A percentile compares a stretch with the other conserved stretches of the same genome.
phyloP scores from a whole-genome alignment of 2,888 invertebrate species.

The Hybos culiciformis region DNA sequence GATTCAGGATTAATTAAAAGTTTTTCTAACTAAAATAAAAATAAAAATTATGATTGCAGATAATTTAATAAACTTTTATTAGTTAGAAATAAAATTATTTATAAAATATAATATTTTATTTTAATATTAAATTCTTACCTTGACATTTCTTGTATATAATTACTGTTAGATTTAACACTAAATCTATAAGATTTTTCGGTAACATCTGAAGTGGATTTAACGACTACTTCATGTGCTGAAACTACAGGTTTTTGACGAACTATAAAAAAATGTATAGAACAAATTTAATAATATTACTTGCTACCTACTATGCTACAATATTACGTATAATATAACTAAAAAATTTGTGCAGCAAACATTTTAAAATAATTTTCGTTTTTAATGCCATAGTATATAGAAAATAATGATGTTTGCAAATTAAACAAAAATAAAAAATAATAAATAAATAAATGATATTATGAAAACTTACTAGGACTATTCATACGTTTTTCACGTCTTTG shows the following conservation, averaged over 20 bases:
- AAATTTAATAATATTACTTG: slow-evolving; percentile 2
- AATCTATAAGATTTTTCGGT: slow-evolving; percentile 37
- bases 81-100: neutral
- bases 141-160: slow-evolving; percentile 40
- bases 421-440: too few species aligned
- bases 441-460: neutral
- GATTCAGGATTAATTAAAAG: too few species aligned
- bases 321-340: too few species aligned
- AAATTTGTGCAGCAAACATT: too few species aligned
- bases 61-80: too few species aligned
- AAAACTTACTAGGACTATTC: slow-evolving; percentile 31
- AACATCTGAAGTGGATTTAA: slow-evolving; percentile 15
- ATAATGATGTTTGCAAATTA: too few species aligned
- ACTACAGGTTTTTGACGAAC: slow-evolving; percentile 1
- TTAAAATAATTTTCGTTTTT: too few species aligned
- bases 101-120: neutral
- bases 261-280: neutral
- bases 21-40: too few species aligned
- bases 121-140: slow-evolving; percentile 25
- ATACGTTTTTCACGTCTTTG: slow-evolving; percentile 33
- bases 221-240: slow-evolving; percentile 20
- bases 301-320: too few species aligned
- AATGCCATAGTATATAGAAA: too few species aligned
- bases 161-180: slow-evolving; percentile 42
- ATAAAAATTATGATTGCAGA: too few species aligned